These are phyloP conservation scores for Magallana ariakensis DNA, from an alignment of 1,140 invertebrate genomes.

Conservation along the genomic window DNA sequence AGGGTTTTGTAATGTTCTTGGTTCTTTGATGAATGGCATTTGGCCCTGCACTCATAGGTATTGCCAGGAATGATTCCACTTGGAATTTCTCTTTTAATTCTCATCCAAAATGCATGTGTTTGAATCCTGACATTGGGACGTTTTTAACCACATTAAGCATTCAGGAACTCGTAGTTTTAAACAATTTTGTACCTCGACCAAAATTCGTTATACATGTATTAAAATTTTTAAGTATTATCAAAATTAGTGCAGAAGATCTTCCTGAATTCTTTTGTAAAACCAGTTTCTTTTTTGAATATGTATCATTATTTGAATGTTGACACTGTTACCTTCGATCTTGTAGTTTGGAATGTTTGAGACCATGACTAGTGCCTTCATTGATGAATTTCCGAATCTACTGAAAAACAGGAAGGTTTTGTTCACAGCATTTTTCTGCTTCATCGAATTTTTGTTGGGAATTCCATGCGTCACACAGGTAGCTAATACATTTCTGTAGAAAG, in stretches of 20 bases:
- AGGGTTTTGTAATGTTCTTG: neutral
- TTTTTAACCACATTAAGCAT: neutral
- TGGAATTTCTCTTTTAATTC: neutral
- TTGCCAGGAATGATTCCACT: neutral
- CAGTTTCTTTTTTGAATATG: neutral
- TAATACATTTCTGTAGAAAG: too few species aligned
- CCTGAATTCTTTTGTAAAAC: slow-evolving; percentile 7
- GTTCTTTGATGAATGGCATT: neutral
- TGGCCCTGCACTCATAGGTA: neutral
- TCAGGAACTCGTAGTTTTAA: neutral
- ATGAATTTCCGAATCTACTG: slow-evolving; percentile 71
- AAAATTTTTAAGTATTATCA: neutral
- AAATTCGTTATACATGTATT: neutral
- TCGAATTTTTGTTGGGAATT: slow-evolving; percentile 70
- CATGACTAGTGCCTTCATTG: slow-evolving; percentile 73
- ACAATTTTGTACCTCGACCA: too few species aligned
- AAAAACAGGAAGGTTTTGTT: slow-evolving; percentile 64
- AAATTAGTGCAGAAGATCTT: neutral
- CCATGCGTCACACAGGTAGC: slow-evolving; percentile 79
- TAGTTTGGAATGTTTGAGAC: slow-evolving; percentile 78
- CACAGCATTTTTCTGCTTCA: slow-evolving; percentile 67
- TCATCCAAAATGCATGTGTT: slow-evolving; percentile 17
- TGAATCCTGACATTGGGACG: neutral
- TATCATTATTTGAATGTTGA: neutral
- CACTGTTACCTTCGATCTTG: slow-evolving; percentile 53